Percentiles rank a stretch among this genome's conserved stretches.
These are phyloP conservation scores for Peromyscus leucopus DNA, from an alignment of 2,113 vertebrate genomes.

Conservation along the genomic window DNA sequence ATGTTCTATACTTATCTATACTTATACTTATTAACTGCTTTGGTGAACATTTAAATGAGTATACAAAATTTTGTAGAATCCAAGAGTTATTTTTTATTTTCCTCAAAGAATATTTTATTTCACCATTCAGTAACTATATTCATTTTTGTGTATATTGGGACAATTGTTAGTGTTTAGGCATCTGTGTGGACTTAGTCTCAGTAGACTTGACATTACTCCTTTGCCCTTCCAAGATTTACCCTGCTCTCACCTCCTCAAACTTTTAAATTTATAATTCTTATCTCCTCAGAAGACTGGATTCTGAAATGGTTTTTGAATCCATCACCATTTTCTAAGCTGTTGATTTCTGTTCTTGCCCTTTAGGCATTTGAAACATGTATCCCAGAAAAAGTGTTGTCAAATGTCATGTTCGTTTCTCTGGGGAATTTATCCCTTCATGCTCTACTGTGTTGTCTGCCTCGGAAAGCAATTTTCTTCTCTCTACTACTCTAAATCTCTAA, in stretches of 20 bases:
- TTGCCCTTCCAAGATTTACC: neutral
- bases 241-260: neutral
- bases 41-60: neutral
- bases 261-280: constrained; percentile 22
- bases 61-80: neutral
- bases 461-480: neutral
- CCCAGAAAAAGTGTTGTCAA: neutral
- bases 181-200: neutral
- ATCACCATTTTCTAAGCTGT: neutral
- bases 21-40: neutral
- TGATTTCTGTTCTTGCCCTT: neutral
- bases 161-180: neutral
- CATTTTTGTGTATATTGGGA: neutral
- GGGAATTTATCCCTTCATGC: constrained; percentile 29
- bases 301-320: neutral
- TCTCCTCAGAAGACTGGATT: neutral
- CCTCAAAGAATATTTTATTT: neutral
- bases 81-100: neutral
- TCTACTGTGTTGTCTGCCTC: neutral
- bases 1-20: neutral
- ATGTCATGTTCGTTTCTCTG: neutral
- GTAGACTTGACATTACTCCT: neutral
- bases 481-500: neutral
- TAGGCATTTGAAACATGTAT: neutral
- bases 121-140: neutral